Evolutionary conservation across 2,113 vertebrate species (phyloP), one percentile per base, ranked within the genome.

Genomic region (Leucopsar rothschildi): DNA sequence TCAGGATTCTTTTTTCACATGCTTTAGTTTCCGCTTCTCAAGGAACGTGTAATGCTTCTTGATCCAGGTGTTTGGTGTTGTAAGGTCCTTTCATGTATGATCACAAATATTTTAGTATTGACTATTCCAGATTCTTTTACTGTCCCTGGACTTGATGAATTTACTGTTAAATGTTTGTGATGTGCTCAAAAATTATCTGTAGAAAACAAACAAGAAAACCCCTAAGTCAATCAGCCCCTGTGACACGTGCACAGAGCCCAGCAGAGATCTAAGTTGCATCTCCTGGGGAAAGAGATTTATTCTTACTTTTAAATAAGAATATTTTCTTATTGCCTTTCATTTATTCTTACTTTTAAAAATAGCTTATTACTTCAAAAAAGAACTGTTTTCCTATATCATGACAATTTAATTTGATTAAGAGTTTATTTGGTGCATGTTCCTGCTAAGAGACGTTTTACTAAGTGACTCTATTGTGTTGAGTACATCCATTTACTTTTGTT

Each of bases 71-170:
- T 49, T 75, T 63, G 37, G 14, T 47, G 5, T 61, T 55, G 18
- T 52, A n/a, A 35, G n/a, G 82, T 16, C 13, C 12, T 49, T 35
- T 64, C 5, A 6, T 18, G 28, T 40, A 22, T 0, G 1, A 2
- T 68, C 39, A 50, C 40, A 40, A 60, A n/a, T 12, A 50, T 11
- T 80, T 79, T 2, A 47, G 20, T 37, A 11, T 52, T 57, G 65
- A 42, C 40, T 96, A 11, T 65, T 78, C 11, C 35, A 49, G 55
- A 40, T 59, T 37, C 8, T 75, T 76, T 37, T 40, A 16, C 11
- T 33, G 35, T 85, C 24, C 20, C 19, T 17, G 42, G 39, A 45
- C 4, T 31, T 15, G 20, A 68, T 7, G 3, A 55, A 29, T 71
- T 49, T 23, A 18, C 33, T 45, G 22, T 25, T 82, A 42, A 55